phyloP scores from a whole-genome alignment of 2,888 invertebrate species.

The Trisateles emortualis region DNA sequence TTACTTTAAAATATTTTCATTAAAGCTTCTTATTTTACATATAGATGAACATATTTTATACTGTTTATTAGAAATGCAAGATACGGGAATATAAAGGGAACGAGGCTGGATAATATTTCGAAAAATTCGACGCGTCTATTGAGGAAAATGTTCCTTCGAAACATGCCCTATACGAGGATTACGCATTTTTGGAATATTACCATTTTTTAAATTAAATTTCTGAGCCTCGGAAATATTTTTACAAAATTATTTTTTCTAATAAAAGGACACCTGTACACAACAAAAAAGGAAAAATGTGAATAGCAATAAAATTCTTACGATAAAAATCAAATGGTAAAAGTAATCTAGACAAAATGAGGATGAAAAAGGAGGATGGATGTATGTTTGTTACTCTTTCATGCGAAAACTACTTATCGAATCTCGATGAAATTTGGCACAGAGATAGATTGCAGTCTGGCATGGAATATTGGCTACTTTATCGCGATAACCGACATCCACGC shows the following conservation, averaged over 20 bases:
- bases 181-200: slow-evolving; percentile 3
- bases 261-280: background rate
- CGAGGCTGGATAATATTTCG: slow-evolving; percentile 6
- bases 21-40: slow-evolving; percentile 2
- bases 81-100: slow-evolving; percentile 8
- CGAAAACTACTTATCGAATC: too few relatives aligned
- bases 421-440: too few relatives aligned
- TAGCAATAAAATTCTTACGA: slow-evolving; percentile 27
- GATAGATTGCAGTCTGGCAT: too few relatives aligned
- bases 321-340: slow-evolving; percentile 37
- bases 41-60: slow-evolving; percentile 5
- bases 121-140: slow-evolving; percentile 12
- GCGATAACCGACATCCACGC: too few relatives aligned
- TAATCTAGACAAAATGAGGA: slow-evolving; percentile 30
- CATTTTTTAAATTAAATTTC: slow-evolving; percentile 7
- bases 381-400: too few relatives aligned
- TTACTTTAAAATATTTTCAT: slow-evolving; percentile 6
- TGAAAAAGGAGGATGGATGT: too few relatives aligned
- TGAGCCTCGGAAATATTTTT: background rate
- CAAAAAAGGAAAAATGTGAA: slow-evolving; percentile 21
- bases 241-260: background rate
- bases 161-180: slow-evolving; percentile 11
- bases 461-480: too few relatives aligned
- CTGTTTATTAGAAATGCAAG: slow-evolving; percentile 6
- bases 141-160: slow-evolving; percentile 14